phyloP scores from a whole-genome alignment of 2,113 vertebrate genomes.

The Panthera leo region DNA sequence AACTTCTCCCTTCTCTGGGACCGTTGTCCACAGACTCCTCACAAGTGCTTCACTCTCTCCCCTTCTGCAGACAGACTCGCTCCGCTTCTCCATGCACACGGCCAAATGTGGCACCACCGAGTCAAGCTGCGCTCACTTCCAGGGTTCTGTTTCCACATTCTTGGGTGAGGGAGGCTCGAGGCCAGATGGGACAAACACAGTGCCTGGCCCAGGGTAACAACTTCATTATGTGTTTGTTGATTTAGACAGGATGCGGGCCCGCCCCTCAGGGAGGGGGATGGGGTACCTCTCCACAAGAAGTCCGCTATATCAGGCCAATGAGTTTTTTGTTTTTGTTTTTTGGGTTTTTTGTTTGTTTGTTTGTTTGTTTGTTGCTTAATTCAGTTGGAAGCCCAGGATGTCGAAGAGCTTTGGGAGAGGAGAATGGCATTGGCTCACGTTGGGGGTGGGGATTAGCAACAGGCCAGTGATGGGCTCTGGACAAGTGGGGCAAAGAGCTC shows the following conservation, averaged over 20 bases:
- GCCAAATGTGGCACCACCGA: not conserved
- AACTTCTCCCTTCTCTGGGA: not conserved
- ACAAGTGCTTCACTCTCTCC: fast-evolving
- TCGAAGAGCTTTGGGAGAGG: not conserved
- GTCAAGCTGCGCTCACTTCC: not conserved
- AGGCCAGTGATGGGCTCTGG: not conserved
- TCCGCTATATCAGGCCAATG: too few relatives aligned
- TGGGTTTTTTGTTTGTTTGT: not conserved
- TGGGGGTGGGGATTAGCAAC: not conserved
- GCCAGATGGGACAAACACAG: not conserved
- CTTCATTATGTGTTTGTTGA: not conserved
- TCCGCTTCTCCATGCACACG: not conserved
- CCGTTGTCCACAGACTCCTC: not conserved
- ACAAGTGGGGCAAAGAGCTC: not conserved
- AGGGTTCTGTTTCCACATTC: not conserved
- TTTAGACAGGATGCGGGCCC: not conserved
- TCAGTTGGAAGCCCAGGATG: not conserved
- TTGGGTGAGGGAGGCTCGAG: not conserved
- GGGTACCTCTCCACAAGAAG: not conserved
- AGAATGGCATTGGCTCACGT: not conserved
- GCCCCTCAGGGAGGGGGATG: not conserved
- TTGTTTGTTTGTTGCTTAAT: not conserved
- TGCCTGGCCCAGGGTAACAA: not conserved
- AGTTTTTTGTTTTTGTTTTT: not conserved
- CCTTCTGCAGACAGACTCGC: not conserved